Conservation (phyloP, 1,140 invertebrate species). For the Matsumurasca onukii region DNA sequence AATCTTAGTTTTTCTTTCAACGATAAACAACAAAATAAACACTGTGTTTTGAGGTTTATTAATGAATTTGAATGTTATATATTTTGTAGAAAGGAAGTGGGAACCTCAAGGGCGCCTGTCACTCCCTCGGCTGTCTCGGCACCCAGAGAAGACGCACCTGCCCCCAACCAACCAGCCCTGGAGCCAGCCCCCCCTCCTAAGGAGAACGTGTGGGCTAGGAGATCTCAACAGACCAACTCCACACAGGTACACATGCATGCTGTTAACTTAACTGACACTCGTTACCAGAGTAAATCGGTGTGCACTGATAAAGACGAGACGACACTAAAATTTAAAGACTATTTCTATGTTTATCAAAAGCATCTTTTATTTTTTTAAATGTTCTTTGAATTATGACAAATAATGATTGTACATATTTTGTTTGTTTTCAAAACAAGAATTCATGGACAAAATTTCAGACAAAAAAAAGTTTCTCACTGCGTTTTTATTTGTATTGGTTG, state of each 20-base stretch:
- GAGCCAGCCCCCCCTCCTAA: slow-evolving; percentile 41
- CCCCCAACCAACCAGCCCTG: slow-evolving; percentile 20
- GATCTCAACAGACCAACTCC: neutral
- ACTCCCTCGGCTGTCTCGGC: neutral
- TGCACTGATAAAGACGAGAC: neutral
- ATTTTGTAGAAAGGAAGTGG: too few species aligned
- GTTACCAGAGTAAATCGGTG: neutral
- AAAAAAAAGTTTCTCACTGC: neutral
- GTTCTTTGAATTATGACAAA: neutral
- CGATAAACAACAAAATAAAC: too few species aligned
- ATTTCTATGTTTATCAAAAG: neutral
- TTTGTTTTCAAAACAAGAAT: neutral
- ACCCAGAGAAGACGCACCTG: neutral
- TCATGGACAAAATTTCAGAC: neutral
- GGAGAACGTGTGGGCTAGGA: slow-evolving; percentile 40
- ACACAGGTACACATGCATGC: neutral
- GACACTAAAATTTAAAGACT: too few species aligned
- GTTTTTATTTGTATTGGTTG: neutral
- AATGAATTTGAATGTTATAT: too few species aligned
- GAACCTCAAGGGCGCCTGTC: too few species aligned
- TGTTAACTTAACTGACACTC: neutral
- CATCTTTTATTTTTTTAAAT: neutral
- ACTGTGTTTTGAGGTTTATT: too few species aligned
- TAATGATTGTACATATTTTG: neutral
- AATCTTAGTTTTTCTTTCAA: too few species aligned